Evolutionary conservation across 1,140 invertebrate genomes (phyloP), one percentile per base, ranked within the genome.

Genomic region (Harlomillsia oculata): DNA sequence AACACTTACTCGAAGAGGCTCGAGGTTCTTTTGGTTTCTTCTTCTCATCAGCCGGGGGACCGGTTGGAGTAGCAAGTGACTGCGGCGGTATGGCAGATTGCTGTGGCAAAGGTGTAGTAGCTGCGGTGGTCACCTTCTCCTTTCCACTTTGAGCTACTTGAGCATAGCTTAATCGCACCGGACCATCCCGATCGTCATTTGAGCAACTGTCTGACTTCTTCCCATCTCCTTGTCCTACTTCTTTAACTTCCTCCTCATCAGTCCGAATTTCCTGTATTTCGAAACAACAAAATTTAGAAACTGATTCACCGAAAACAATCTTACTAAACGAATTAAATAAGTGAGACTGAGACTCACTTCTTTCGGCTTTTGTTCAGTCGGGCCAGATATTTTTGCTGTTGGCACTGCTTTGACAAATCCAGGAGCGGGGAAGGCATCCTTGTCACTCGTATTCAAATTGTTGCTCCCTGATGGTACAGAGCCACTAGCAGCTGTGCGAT

Each of bases 121-220:
- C n/a, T n/a, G n/a, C n/a, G n/a, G n/a, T n/a, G n/a, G n/a, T n/a
- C n/a, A n/a, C 16, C 34, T 53, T 59, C n/a, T 64, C 62, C 40
- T 64, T 64, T n/a, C 58, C 44, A 30, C 48, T 53, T 39, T 84
- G 81, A 67, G 85, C 84, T 69, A 87, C 85, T 77, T 87, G 84
- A 64, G 85, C 85, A 76, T 87, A 88, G 71, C 84, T 87, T 69
- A 86, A 77, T 71, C 81, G 70, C 46, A 66, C 66, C 40, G 69
- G 67, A 18, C 58, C 57, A n/a, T 60, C 53, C 14, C 44, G 45
- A 40, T 59, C 55, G 8, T 59, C 53, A 60, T 41, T 62, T 59
- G 60, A 62, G 60, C 62, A 53, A 64, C 46, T 39, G 52, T 56
- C 56, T 36, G 62, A 50, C 49, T 50, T 65, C 41, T 58, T 51